Evolutionary conservation across 2,113 vertebrate genomes (phyloP), one percentile per base, ranked within the genome.

Genomic region (Trinectes maculatus): DNA sequence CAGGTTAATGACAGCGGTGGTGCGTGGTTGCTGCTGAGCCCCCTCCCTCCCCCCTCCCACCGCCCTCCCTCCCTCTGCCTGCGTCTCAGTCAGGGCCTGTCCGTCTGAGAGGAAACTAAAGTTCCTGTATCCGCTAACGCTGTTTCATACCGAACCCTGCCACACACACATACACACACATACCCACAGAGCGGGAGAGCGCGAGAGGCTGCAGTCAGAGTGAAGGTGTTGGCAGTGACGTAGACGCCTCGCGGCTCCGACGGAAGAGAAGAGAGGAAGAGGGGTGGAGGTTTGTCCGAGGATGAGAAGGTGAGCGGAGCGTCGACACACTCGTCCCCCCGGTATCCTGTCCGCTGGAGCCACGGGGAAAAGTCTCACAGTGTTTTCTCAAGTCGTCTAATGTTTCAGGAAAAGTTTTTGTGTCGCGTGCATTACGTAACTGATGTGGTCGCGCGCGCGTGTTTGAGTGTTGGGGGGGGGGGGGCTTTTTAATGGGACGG

Each of bases 1-100:
- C 39, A 6, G 51, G 74, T 89, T 87, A 89, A 89, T 25, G n/a
- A 62, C 51, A 51, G 22, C 77, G 73, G 77, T 71, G 60, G 61
- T 47, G 64, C 54, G 12, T 1, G 24, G 28, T 19, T n/a, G 8
- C 7, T 1, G 26, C 6, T 1, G 29, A 67, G 64, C 39, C 75
- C 47, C 69, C 80, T 76, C 79, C 74, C 39, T 65, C 68, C 34
- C 34, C 10, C 6, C 13, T 49, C 11, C 2, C 16, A 1, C 16
- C 24, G 13, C 25, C 46, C 16, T 3, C 28, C 18, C 29, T 18
- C 2, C 28, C 28, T 21, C 18, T 43, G 6, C 13, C 1, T 15
- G 34, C 15, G 34, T 28, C 4, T 54, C 22, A 28, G 39, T 13
- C 39, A 6, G 51, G 74, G 60, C 70, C 71, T 70, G 48, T 76